phyloP scores from a whole-genome alignment of 2,888 invertebrate species.

The Pharmacophagus antenor region DNA sequence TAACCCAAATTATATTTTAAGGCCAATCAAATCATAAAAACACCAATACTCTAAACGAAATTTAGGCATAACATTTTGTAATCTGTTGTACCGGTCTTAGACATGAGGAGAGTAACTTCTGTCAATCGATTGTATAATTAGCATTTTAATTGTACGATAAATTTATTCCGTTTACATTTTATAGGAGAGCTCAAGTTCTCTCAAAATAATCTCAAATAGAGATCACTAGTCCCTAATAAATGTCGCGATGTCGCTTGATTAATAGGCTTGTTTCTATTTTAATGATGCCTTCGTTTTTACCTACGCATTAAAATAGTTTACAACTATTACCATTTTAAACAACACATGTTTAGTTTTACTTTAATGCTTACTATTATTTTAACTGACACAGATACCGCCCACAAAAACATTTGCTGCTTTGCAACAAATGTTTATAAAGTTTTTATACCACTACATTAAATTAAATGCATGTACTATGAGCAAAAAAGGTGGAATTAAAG shows the following conservation, averaged over 20 bases:
- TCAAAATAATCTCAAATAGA: constrained; percentile 31
- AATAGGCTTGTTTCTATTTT: constrained; percentile 43
- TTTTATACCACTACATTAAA: not conserved
- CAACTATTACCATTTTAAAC: constrained; percentile 23
- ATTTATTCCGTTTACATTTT: constrained; percentile 7
- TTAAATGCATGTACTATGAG: not conserved
- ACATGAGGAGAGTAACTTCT: not conserved
- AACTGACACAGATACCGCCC: constrained; percentile 22
- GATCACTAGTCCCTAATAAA: constrained; percentile 49
- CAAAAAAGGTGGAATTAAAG: too few species aligned
- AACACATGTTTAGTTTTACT: constrained; percentile 13
- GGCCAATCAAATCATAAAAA: too few species aligned
- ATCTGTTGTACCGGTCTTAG: not conserved
- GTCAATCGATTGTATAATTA: constrained; percentile 11
- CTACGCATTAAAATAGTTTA: constrained; percentile 33
- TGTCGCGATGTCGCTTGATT: constrained; percentile 52
- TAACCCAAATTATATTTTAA: too few species aligned
- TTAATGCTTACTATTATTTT: constrained; percentile 13
- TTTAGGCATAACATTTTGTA: not conserved
- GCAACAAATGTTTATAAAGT: not conserved
- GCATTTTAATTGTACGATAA: constrained; percentile 19
- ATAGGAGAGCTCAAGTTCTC: not conserved
- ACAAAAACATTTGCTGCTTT: constrained; percentile 1
- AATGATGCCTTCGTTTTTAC: constrained; percentile 35
- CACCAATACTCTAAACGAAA: too few species aligned